A percentile compares a stretch with the other conserved stretches of the same genome.
These are phyloP conservation scores for Macaria liturata DNA, from an alignment of 2,888 invertebrate species.

Conservation along the genomic window DNA sequence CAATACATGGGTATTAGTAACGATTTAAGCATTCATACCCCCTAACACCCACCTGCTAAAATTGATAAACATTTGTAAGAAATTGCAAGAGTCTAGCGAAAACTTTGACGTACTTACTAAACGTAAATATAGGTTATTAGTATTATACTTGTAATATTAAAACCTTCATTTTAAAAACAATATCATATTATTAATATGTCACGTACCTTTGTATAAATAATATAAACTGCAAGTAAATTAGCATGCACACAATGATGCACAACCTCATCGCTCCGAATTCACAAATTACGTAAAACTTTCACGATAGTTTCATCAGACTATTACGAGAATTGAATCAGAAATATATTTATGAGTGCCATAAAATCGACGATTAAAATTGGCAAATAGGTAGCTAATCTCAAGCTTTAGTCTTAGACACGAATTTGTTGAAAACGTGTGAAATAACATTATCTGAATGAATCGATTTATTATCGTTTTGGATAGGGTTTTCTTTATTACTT, in stretches of 20 bases:
- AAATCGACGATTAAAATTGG: conserved; percentile 24
- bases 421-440: conserved; percentile 16
- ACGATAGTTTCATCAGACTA: conserved; percentile 30
- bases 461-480: conserved; percentile 19
- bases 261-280: conserved; percentile 32
- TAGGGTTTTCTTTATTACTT: conserved; percentile 11
- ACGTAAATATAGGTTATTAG: too few species aligned
- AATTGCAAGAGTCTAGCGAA: too few species aligned
- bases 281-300: conserved; percentile 41
- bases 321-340: conserved; percentile 8
- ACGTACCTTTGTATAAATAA: conserved; percentile 39
- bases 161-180: too few species aligned
- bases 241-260: conserved; percentile 41
- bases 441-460: conserved; percentile 15
- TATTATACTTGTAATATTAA: too few species aligned
- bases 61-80: too few species aligned
- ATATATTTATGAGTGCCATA: too few species aligned
- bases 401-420: conserved; percentile 10
- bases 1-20: neutral
- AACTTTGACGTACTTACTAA: too few species aligned
- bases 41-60: too few species aligned
- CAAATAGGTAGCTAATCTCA: conserved; percentile 23
- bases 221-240: conserved; percentile 45
- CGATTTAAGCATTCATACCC: too few species aligned
- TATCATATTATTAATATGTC: too few species aligned